Conservation (phyloP, 2,888 invertebrate species). For the Tricholauxania praeusta region DNA sequence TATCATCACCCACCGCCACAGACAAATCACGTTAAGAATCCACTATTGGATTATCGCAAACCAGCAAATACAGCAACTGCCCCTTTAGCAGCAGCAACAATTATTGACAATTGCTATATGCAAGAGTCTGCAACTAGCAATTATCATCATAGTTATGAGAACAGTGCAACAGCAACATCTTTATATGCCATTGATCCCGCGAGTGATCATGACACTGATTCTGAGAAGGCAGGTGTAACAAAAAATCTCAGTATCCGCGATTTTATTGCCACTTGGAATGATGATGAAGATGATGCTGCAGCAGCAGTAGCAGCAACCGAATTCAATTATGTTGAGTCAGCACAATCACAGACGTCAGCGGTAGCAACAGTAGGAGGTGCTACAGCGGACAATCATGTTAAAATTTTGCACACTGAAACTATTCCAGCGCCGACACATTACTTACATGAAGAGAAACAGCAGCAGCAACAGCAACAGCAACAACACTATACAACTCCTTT, state of each 20-base stretch:
- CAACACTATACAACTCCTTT: not conserved
- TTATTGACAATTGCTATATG: constrained; percentile 9
- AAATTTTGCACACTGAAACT: not conserved
- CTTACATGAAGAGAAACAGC: not conserved
- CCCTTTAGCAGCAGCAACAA: not conserved
- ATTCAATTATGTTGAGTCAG: constrained; percentile 31
- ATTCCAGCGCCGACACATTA: not conserved
- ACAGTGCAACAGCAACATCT: constrained; percentile 2
- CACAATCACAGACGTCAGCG: constrained; percentile 6
- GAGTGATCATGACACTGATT: not conserved
- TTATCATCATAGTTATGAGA: constrained; percentile 31
- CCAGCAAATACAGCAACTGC: constrained; percentile 30
- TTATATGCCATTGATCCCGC: constrained; percentile 6
- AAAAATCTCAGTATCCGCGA: constrained; percentile 65
- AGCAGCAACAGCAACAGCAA: not conserved
- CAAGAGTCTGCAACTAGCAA: constrained; percentile 25
- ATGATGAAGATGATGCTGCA: constrained; percentile 64
- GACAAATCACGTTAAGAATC: constrained; percentile 40
- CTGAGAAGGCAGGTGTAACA: constrained; percentile 30
- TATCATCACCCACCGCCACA: not conserved
- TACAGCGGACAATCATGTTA: not conserved
- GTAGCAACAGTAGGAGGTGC: not conserved
- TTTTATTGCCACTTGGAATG: constrained; percentile 67
- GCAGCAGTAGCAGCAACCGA: constrained; percentile 33
- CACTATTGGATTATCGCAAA: constrained; percentile 57